These are phyloP conservation scores for Andrena marginata DNA, from an alignment of 2,888 invertebrate genomes.

Conservation along the genomic window DNA sequence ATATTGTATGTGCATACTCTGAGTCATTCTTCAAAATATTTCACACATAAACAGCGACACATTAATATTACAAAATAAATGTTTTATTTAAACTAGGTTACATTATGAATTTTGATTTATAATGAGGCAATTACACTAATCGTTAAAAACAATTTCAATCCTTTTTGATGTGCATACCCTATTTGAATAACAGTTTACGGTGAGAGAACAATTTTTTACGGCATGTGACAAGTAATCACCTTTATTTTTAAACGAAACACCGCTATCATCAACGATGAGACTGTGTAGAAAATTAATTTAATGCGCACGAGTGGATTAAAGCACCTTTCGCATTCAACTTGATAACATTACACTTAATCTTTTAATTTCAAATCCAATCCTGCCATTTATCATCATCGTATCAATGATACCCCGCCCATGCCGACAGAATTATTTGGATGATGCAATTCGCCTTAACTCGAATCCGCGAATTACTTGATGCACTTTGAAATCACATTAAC, in stretches of 20 bases:
- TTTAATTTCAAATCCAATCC: conserved; percentile 20
- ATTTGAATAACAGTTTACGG: too few species aligned
- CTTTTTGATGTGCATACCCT: too few species aligned
- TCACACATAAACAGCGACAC: too few species aligned
- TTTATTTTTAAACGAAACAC: not conserved
- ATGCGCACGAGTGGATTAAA: not conserved
- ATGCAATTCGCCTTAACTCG: not conserved
- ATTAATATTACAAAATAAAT: not conserved
- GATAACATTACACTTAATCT: too few species aligned
- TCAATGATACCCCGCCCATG: not conserved
- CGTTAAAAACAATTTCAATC: too few species aligned
- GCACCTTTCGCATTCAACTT: not conserved
- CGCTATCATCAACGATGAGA: not conserved
- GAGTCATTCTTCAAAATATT: too few species aligned
- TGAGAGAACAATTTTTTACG: too few species aligned
- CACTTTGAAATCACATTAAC: conserved; percentile 2
- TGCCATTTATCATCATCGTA: not conserved
- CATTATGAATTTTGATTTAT: too few species aligned
- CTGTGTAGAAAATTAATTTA: not conserved
- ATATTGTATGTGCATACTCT: not conserved
- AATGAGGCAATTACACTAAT: too few species aligned
- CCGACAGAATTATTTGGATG: not conserved
- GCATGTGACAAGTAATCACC: not conserved
- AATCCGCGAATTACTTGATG: not conserved
- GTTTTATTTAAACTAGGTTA: too few species aligned